These are phyloP conservation scores for Litocranius walleri DNA, from an alignment of 2,113 vertebrate genomes.

Conservation along the genomic window DNA sequence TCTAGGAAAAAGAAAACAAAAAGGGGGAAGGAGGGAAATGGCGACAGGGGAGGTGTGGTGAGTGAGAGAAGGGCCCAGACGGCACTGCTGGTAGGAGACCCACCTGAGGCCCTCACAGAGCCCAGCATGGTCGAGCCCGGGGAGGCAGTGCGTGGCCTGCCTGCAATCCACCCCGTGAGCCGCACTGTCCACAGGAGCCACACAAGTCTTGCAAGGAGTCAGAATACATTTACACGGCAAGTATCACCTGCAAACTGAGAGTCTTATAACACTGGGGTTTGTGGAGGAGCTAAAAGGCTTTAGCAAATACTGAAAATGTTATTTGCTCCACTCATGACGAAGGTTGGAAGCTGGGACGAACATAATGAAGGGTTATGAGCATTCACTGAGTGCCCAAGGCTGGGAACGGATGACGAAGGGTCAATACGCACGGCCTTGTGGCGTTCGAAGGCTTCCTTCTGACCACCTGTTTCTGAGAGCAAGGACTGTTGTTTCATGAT, in stretches of 20 bases:
- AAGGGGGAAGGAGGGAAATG: not conserved
- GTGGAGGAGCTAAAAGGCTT: too few relatives aligned
- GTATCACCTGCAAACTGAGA: not conserved
- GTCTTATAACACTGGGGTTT: rapidly evolving
- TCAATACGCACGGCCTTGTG: too few relatives aligned
- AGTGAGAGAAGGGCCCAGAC: not conserved
- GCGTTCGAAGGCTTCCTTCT: too few relatives aligned
- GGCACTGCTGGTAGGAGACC: rapidly evolving
- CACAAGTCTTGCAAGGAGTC: not conserved
- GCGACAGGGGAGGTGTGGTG: rapidly evolving
- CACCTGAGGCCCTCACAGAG: not conserved
- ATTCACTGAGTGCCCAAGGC: too few relatives aligned
- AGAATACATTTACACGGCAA: not conserved
- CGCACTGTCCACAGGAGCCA: not conserved
- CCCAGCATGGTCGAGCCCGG: not conserved
- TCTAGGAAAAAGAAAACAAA: not conserved
- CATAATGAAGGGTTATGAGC: too few relatives aligned
- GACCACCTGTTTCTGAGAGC: too few relatives aligned
- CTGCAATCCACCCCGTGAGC: not conserved
- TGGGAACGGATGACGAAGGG: too few relatives aligned
- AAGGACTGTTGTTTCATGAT: too few relatives aligned
- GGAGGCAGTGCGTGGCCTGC: rapidly evolving
- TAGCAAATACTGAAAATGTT: too few relatives aligned
- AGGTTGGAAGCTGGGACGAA: too few relatives aligned
- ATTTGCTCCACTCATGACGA: too few relatives aligned